Conservation (phyloP, 2,888 invertebrate genomes). For the Anticlea derivata region DNA sequence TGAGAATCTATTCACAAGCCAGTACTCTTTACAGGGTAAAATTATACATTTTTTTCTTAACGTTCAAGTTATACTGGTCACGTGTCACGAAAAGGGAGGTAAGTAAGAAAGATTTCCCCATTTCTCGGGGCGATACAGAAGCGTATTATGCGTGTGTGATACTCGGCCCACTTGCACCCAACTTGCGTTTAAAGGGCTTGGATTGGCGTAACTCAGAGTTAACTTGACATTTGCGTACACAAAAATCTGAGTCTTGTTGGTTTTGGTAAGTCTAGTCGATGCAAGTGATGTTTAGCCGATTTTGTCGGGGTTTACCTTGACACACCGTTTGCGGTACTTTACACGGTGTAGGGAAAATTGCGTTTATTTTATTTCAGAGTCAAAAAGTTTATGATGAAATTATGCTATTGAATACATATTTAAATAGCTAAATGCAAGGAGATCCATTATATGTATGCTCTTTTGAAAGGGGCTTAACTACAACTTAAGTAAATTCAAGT, state of each 20-base stretch:
- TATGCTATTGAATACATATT: neutral
- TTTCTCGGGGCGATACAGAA: conserved; percentile 68
- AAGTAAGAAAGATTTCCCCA: conserved; percentile 71
- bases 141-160: conserved; percentile 68
- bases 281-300: conserved; percentile 47
- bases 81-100: conserved; percentile 64
- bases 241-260: neutral
- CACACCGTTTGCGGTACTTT: conserved; percentile 76
- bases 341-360: conserved; percentile 45
- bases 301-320: conserved; percentile 69
- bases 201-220: neutral
- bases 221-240: neutral
- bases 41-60: too few species aligned
- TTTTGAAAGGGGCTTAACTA: too few species aligned
- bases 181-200: neutral
- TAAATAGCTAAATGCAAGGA: neutral
- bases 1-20: too few species aligned
- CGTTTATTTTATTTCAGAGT: conserved; percentile 44
- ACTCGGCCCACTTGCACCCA: conserved; percentile 44
- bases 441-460: too few species aligned
- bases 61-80: conserved; percentile 51
- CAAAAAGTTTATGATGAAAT: conserved; percentile 8
- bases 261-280: neutral
- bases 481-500: too few species aligned
- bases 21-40: too few species aligned